Base-by-base conservation (phyloP, 2,888 invertebrate species). In the Resseliella maxima region DNA sequence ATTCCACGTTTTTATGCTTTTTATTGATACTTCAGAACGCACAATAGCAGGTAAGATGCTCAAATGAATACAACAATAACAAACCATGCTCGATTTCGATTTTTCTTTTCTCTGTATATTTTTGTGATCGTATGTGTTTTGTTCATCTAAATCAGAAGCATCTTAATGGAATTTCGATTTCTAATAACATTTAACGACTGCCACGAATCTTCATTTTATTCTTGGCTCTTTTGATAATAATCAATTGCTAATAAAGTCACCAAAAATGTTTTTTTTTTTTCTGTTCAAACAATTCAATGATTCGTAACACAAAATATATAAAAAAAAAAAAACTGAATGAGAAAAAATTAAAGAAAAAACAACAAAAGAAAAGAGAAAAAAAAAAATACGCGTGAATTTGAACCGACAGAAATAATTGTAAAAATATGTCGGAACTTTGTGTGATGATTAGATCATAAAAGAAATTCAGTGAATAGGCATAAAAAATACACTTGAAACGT, bases 151-250 rank as follows among this genome's bases (percentile, higher is more conserved):
- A 72, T 72, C 35, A 31, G 31, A 24, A 72, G n/a, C 72, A 72
- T 72, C 72, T 72, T 31, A 35, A 72, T 72, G 72, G 72, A 72
- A 72, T 72, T 72, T 72, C 72, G 31, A 72, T 72, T 72, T 72
- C 72, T 1, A 72, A 72, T 35, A 72, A 72, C n/a, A 72, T 72
- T 72, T 72, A 72, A 72, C n/a, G 72, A 72, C 72, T 31, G 18
- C 31, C 31, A 3, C 31, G 46, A 50, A 24, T 59, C 72, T 31
- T 31, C 31, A 72, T 35, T 72, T 72, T 35, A 15, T 72, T 72
- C 31, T 35, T 50, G 8, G 46, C 46, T 50, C 46, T 50, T 50
- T 50, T 18, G 46, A 50, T 50, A 15, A 15, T 72, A 31, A 31
- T 72, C 31, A 59, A 59, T 3, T 50, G 46, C 72, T 27, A 72